These are phyloP conservation scores for Protobothrops mucrosquamatus DNA, from an alignment of 2,113 vertebrate species.

Conservation along the genomic window DNA sequence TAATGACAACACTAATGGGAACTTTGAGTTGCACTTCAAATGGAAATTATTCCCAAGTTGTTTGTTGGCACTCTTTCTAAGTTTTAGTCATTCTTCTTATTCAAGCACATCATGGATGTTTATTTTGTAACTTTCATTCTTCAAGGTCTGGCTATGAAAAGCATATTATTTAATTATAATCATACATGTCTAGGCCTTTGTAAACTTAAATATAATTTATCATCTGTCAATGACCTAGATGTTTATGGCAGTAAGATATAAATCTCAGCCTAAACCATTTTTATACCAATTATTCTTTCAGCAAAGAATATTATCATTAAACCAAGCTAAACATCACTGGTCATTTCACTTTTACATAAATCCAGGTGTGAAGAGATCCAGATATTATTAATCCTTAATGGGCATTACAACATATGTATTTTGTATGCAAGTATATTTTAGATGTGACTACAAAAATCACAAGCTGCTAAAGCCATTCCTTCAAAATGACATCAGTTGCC, in stretches of 20 bases:
- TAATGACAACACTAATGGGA: background rate
- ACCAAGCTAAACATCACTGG: background rate
- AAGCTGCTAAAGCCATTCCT: background rate
- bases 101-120: background rate
- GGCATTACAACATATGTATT: background rate
- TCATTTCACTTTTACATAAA: background rate
- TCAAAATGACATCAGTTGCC: background rate
- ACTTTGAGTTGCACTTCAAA: background rate
- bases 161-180: background rate
- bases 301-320: background rate
- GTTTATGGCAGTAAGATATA: background rate
- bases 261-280: background rate
- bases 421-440: background rate
- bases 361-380: background rate
- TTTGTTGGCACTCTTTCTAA: background rate
- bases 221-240: background rate
- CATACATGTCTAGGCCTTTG: background rate
- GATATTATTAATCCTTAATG: background rate
- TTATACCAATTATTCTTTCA: background rate
- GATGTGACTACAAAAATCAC: background rate
- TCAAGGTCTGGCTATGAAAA: background rate
- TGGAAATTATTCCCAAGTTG: background rate
- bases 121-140: background rate
- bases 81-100: background rate
- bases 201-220: slow-evolving; percentile 1